Conservation (phyloP, 2,797 vertebrate species). For the Rhynchotus rufescens region DNA sequence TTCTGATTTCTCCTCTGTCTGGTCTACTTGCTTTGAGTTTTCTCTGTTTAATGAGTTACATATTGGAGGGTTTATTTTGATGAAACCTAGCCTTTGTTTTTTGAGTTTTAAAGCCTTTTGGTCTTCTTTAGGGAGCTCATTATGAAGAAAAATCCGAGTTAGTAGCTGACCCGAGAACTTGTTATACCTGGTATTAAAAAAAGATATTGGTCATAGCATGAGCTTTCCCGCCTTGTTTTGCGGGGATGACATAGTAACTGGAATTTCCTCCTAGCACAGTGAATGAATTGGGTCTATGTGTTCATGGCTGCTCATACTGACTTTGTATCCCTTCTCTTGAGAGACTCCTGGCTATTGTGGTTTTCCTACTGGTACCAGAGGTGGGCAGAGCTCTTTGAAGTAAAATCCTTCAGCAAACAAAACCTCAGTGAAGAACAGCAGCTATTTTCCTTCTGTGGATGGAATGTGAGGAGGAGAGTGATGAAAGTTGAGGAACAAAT, state of each 20-base stretch:
- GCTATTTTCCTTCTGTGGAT: slow-evolving; percentile 47
- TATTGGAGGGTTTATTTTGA: neutral
- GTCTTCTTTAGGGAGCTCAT: slow-evolving; percentile 57
- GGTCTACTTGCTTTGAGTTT: neutral
- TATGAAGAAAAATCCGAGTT: slow-evolving; percentile 12
- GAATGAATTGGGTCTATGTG: neutral
- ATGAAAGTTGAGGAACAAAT: slow-evolving; percentile 43
- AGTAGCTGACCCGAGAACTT: slow-evolving; percentile 23
- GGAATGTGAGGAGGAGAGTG: neutral
- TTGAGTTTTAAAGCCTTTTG: slow-evolving; percentile 35
- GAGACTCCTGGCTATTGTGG: fast-evolving
- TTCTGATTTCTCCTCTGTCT: neutral
- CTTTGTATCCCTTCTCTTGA: neutral
- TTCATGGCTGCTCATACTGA: neutral
- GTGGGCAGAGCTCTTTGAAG: neutral
- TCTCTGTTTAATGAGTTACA: neutral
- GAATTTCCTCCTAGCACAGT: neutral
- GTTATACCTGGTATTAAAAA: neutral
- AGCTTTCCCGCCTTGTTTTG: neutral
- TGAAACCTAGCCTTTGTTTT: slow-evolving; percentile 34
- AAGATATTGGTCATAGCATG: neutral
- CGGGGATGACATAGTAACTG: neutral
- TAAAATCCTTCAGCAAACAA: neutral
- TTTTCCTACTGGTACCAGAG: neutral
- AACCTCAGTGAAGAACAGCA: neutral